Base-by-base conservation (phyloP, 2,797 vertebrate species). In the Naso thynnoides region DNA sequence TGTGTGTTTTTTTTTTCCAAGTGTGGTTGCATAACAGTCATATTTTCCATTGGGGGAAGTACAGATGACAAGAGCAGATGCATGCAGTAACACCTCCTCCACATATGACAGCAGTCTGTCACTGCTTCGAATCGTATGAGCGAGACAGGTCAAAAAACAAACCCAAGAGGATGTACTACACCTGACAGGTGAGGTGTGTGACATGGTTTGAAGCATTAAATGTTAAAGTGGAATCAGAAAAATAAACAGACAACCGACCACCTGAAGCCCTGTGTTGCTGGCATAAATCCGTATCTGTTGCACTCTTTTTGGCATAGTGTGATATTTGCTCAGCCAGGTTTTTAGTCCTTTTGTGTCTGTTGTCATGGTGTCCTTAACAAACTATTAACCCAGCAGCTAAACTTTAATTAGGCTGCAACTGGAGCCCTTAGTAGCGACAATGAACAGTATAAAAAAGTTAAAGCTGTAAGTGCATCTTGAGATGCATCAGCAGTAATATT, bases 131-230 rank as follows among this genome's bases (percentile, higher is more conserved):
- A 61, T 45, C 31, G 16, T 58, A 19, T 14, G 52, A 50, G 31
- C 2, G 0, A 69, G 65, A 71, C 16, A 0, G 23, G 75, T 89
- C 84, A 73, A 84, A 88, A n/a, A 79, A 86, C 19, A 61, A 84
- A 89, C 77, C 89, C 21, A 10, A 1, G 7, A 55, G 59, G 62
- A 66, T 74, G 50, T 58, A 50, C 56, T 78, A 53, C 48, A 70
- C 56, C 75, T 84, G 84, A 80, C 86, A 81, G 79, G 48, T 82
- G 67, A 56, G 48, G 82, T 81, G 67, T 79, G 69, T 76, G 67
- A 59, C 75, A 62, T 18, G 47, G 57, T 83, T 75, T 73, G 27
- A 74, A 56, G 45, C 29, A 45, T 48, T 58, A 60, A 41, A 58
- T 53, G 44, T 16, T 62, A 3, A 18, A 55, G 42, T 65, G 52